Percentiles rank a stretch among this genome's conserved stretches.
Evolutionary conservation across 2,113 vertebrate species (phyloP).

Genomic region (Cyprinodon variegatus): DNA sequence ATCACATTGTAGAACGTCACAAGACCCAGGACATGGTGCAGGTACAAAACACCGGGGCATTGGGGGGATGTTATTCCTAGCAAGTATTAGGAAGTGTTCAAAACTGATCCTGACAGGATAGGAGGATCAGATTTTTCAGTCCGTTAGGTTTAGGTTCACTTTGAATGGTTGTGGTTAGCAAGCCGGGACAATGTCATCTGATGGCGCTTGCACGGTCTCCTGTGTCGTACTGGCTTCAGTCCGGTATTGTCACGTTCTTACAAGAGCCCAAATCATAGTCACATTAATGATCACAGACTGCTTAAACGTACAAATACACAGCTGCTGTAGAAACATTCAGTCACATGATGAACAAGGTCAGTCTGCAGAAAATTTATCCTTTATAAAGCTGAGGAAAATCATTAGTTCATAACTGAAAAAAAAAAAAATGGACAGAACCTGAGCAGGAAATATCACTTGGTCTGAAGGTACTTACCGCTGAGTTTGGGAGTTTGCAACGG

Average conservation of each 20-base stretch:
- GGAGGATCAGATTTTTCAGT: slow-evolving; percentile 45
- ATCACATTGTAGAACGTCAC: slow-evolving; percentile 79
- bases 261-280: slow-evolving; percentile 64
- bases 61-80: slow-evolving; percentile 54
- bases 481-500: slow-evolving; percentile 45
- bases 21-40: slow-evolving; percentile 75
- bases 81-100: slow-evolving; percentile 44
- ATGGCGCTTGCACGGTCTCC: slow-evolving; percentile 46
- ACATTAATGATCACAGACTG: slow-evolving; percentile 54
- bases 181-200: slow-evolving; percentile 71
- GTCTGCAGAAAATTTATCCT: slow-evolving; percentile 15
- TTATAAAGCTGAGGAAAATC: slow-evolving; percentile 1
- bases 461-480: slow-evolving; percentile 68
- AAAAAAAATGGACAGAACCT: background rate
- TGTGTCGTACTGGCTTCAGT: slow-evolving; percentile 65
- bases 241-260: slow-evolving; percentile 80
- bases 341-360: slow-evolving; percentile 17
- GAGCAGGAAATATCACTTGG: background rate
- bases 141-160: slow-evolving; percentile 49
- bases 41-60: slow-evolving; percentile 46
- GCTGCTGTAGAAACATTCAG: slow-evolving; percentile 23
- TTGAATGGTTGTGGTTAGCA: slow-evolving; percentile 57
- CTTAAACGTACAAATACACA: slow-evolving; percentile 38
- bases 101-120: slow-evolving; percentile 60
- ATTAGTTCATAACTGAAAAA: background rate